phyloP scores from a whole-genome alignment of 2,797 vertebrate genomes.

The Sebastes melanostomus region DNA sequence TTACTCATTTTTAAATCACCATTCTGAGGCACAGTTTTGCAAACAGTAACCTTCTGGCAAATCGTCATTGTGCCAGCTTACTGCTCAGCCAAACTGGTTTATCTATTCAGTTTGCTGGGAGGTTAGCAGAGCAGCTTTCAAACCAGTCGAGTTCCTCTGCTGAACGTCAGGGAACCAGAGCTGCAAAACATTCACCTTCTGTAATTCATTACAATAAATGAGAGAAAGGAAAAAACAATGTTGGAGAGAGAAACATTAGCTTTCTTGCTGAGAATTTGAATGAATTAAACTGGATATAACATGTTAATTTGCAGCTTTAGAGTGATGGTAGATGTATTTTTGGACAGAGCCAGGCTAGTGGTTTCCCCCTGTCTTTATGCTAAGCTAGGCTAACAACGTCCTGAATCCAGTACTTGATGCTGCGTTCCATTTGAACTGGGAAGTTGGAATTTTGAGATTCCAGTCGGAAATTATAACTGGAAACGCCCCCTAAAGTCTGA shows the following conservation, averaged over 20 bases:
- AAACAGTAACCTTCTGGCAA: not conserved
- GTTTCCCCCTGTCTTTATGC: not conserved
- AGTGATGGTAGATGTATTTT: not conserved
- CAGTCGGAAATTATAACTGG: too few species aligned
- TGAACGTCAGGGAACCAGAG: slow-evolving; percentile 24
- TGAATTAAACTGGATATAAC: not conserved
- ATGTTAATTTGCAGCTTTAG: not conserved
- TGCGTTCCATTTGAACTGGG: too few species aligned
- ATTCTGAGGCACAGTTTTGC: not conserved
- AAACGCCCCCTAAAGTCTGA: too few species aligned
- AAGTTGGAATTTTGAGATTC: too few species aligned
- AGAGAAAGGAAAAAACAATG: not conserved
- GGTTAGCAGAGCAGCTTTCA: slow-evolving; percentile 15
- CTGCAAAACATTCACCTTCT: not conserved
- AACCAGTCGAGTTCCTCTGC: slow-evolving; percentile 51
- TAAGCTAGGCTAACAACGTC: not conserved
- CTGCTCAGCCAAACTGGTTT: slow-evolving; percentile 21
- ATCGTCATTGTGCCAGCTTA: not conserved
- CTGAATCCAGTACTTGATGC: not conserved
- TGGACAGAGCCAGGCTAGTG: not conserved
- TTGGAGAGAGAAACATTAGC: not conserved
- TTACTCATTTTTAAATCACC: not conserved
- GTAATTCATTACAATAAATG: not conserved
- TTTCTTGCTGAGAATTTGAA: not conserved
- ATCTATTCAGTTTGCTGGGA: slow-evolving; percentile 26